Base-by-base conservation (phyloP, 2,113 vertebrate species). In the Macaca mulatta region DNA sequence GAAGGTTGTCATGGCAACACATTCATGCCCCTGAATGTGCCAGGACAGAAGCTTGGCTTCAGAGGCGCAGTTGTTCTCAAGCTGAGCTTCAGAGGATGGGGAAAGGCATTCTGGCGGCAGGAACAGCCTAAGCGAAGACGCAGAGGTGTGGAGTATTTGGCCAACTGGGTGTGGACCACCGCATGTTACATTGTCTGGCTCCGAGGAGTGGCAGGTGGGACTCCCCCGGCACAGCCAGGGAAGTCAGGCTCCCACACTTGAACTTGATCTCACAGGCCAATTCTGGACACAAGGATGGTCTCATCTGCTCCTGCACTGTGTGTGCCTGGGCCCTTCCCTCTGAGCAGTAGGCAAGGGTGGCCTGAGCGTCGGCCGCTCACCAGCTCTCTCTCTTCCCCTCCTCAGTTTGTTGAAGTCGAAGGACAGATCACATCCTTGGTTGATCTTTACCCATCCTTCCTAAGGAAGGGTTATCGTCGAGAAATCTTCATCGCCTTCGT, bases 371-470 rank as follows among this genome's bases (percentile, higher is more conserved):
- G 2, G 61, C 27, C 14, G 0, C 85, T 97, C 72, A 97, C 17
- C 5, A 2, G 0, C 0, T 89, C 55, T 77, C 5, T 90, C 35
- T 59, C 86, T 61, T 20, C 6, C 25, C 38, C 50, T 55, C 64
- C 88, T 2, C 50, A 99, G 99, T 99, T 99, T 99, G 99, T 99
- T 98, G 99, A 99, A 99, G 99, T 99, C 98, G 99, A 99, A 99
- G 99, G 99, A 99, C 99, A 99, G 99, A 99, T 99, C 99, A 99
- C 99, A 78, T 99, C 99, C 78, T 99, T 99, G 98, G 99, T 99
- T 98, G 99, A 99, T 99, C 99, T 99, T 98, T 99, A 99, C 99
- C 99, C 99, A 82, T 99, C 99, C 98, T 98, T 99, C 99, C 99
- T 99, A 99, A 99, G 99, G 99, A 99, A 99, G 99, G 99, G 99